Evolutionary conservation across 2,888 invertebrate species (phyloP).

Genomic region (Cyclophora albipunctata): DNA sequence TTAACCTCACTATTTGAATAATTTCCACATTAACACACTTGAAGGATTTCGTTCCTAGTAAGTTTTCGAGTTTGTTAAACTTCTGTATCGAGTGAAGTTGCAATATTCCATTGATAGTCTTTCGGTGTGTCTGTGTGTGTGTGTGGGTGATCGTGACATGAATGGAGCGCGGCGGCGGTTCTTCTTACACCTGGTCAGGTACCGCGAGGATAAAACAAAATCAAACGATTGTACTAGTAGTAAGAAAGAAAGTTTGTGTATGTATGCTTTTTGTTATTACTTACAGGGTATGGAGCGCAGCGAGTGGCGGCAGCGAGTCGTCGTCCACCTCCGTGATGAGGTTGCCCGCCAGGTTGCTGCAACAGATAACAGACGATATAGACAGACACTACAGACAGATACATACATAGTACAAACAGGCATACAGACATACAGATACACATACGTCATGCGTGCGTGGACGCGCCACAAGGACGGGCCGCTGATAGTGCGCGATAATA

Average conservation of each 20-base stretch:
- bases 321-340: constrained; percentile 80
- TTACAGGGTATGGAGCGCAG: constrained; percentile 87
- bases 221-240: neutral
- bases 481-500: too few species aligned
- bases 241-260: neutral
- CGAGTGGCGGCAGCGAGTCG: constrained; percentile 82
- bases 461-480: neutral
- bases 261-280: constrained; percentile 35
- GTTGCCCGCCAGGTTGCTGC: constrained; percentile 87
- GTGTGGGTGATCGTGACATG: too few species aligned
- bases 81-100: too few species aligned
- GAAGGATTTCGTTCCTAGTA: too few species aligned
- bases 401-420: neutral
- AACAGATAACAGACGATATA: constrained; percentile 1
- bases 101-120: too few species aligned
- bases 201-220: neutral
- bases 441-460: neutral
- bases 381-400: neutral
- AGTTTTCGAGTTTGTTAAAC: too few species aligned
- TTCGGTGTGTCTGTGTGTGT: too few species aligned
- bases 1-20: too few species aligned
- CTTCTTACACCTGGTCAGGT: neutral
- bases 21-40: too few species aligned
- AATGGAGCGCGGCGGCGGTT: neutral
- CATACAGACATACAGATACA: neutral